A percentile compares a stretch with the other conserved stretches of the same genome.
phyloP scores from a whole-genome alignment of 2,797 vertebrate genomes.

The Oreochromis grahami region DNA sequence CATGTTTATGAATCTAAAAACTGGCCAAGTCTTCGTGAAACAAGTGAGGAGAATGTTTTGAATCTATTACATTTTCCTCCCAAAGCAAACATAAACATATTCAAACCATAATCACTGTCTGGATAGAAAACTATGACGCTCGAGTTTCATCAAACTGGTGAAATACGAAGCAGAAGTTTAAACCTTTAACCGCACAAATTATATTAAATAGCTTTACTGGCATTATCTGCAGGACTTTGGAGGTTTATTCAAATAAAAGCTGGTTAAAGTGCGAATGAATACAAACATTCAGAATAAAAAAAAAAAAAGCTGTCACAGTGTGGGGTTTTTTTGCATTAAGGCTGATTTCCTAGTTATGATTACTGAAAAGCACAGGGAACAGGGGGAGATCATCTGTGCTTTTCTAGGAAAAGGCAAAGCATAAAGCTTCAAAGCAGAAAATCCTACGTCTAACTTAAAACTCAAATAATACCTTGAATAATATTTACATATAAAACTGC shows the following conservation, averaged over 20 bases:
- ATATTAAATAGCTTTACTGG: conserved; percentile 7
- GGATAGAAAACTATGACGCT: conserved; percentile 4
- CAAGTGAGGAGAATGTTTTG: neutral
- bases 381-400: neutral
- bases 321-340: neutral
- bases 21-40: neutral
- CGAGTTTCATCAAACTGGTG: neutral
- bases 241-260: neutral
- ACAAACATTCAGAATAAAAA: neutral
- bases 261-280: neutral
- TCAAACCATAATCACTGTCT: conserved; percentile 6
- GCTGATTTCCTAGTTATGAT: neutral
- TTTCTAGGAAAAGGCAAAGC: neutral
- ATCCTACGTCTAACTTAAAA: neutral
- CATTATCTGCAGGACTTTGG: neutral
- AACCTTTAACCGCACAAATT: neutral
- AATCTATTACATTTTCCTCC: neutral
- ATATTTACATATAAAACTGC: neutral
- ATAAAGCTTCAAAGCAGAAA: neutral
- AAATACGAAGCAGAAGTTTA: neutral
- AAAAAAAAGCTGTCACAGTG: neutral
- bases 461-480: neutral
- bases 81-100: conserved; percentile 15
- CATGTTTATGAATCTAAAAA: neutral
- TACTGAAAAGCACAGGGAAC: neutral